Percentiles rank a stretch among this genome's conserved stretches.
Conservation (phyloP, 2,797 vertebrate genomes). For the Onychomys torridus region DNA sequence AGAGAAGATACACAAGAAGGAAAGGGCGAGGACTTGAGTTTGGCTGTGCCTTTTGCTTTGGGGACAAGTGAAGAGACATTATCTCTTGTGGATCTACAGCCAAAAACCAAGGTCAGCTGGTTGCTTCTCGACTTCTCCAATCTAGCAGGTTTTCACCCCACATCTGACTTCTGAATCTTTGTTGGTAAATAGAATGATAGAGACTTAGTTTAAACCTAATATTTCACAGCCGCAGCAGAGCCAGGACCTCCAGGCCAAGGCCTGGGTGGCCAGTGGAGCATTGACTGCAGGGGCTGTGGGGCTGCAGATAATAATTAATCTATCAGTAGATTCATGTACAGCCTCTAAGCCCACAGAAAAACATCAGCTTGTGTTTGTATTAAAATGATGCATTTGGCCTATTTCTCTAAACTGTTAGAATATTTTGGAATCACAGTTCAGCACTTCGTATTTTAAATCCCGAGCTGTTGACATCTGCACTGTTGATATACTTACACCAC, state of each 20-base stretch:
- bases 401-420: background rate
- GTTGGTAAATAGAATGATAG: background rate
- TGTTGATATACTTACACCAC: background rate
- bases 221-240: background rate
- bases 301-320: background rate
- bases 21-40: background rate
- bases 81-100: background rate
- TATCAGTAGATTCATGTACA: background rate
- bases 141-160: background rate
- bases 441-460: background rate
- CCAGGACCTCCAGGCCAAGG: background rate
- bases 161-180: background rate
- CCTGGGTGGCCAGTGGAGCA: background rate
- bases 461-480: background rate
- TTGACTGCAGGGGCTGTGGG: background rate
- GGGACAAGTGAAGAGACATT: background rate
- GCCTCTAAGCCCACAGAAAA: background rate
- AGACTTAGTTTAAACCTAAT: background rate
- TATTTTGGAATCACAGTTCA: background rate
- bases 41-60: background rate
- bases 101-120: background rate
- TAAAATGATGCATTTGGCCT: background rate
- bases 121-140: background rate
- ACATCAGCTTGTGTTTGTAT: background rate
- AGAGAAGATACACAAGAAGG: background rate